phyloP scores from a whole-genome alignment of 2,113 vertebrate genomes.

The Myodes glareolus region DNA sequence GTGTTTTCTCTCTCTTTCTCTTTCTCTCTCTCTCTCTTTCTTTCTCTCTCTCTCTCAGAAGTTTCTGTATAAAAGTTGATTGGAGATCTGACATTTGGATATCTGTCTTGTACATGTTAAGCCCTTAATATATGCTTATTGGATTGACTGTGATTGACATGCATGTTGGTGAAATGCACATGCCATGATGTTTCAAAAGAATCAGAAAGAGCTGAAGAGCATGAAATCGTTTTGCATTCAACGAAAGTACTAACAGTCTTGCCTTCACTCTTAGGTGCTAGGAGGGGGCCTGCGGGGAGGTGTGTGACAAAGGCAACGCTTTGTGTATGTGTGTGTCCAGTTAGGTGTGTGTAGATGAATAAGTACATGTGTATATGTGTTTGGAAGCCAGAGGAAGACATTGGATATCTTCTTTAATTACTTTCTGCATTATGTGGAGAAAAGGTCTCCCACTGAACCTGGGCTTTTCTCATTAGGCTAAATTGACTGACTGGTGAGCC shows the following conservation, averaged over 20 bases:
- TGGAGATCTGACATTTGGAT: background rate
- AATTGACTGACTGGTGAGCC: background rate
- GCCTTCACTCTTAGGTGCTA: background rate
- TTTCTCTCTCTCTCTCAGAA: background rate
- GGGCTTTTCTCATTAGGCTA: background rate
- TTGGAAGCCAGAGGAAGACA: background rate
- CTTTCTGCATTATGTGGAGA: background rate
- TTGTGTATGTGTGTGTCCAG: background rate
- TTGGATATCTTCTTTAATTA: background rate
- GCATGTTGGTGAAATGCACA: background rate
- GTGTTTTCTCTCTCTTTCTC: background rate
- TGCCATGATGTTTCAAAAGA: background rate
- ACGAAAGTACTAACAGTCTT: background rate
- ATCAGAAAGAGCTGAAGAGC: background rate
- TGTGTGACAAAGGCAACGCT: background rate
- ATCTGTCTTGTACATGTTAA: background rate
- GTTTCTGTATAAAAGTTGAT: background rate
- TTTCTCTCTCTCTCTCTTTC: background rate
- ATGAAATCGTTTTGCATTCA: background rate
- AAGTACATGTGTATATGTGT: background rate
- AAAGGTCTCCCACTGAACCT: background rate
- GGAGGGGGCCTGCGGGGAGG: accelerated
- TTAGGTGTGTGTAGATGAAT: background rate
- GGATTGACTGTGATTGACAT: background rate
- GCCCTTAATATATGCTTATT: background rate